Base-by-base conservation (phyloP, 2,888 invertebrate genomes). In the Spatulosminthurus flaviceps region DNA sequence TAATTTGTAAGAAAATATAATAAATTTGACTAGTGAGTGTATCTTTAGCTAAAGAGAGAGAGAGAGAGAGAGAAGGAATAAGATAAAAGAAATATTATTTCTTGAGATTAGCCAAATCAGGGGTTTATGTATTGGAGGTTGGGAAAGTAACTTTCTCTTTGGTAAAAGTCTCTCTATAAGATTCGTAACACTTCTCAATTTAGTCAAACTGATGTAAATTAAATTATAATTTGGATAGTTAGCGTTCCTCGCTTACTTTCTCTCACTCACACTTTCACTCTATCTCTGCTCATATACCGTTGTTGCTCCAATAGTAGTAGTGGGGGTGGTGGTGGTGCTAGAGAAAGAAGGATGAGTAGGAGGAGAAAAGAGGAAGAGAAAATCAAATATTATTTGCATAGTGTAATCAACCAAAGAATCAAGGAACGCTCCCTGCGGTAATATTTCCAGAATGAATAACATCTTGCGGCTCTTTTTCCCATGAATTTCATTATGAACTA, bases 21-120 rank as follows among this genome's bases (percentile, higher is more conserved):
- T 9, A 41, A 13, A 13, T 9, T 13, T 41, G 41, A 41, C 41
- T 9, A 13, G 7, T 9, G 41, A 41, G n/a, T n/a, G n/a, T n/a
- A n/a, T n/a, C 41, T 7, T 13, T 13, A 41, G 41, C 41, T 41
- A 9, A 13, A 13, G 7, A 13, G 7, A 41, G 13, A 41, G 9
- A 41, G 7, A n/a, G 61, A 5, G n/a, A 61, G 61, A 7, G n/a
- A 22, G n/a, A 19, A 22, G 61, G 61, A n/a, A 64, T 2, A 64
- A 64, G 64, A 64, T 64, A 64, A 64, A 64, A 64, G 64, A 64
- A 64, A 64, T 64, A 64, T 64, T 64, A 64, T 64, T 64, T 64
- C 22, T 64, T 24, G 19, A 22, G 64, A 64, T 64, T 64, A 64
- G 64, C 64, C 24, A 22, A 64, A 64, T 64, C 64, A 64, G 24